Base-by-base conservation (phyloP, 2,888 invertebrate genomes). In the Erebia palarica region DNA sequence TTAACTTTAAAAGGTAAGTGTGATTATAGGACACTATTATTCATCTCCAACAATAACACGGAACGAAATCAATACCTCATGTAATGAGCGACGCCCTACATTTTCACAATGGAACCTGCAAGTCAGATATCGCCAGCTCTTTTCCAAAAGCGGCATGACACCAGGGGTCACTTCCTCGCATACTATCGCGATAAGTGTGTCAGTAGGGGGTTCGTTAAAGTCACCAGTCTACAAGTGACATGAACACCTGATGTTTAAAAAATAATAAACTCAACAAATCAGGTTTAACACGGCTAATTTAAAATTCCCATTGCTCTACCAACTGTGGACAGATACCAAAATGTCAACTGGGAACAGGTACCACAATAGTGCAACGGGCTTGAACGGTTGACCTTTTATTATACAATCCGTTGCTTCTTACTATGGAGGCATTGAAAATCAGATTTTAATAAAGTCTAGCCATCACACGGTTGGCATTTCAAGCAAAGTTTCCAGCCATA, bases 91-190 rank as follows among this genome's bases (percentile, higher is more conserved):
- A 59, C 58, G 51, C 18, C 63, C 64, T 55, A 65, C 64, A 57
- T 65, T 44, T 36, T 27, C 27, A 73, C 71, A 73, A 71, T 68
- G 51, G 65, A 73, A 73, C 5, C 36, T 71, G 73, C 73, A 73
- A 73, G 73, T 73, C 71, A 70, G 42, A 44, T 11, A n/a, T 27
- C 53, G 18, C 18, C 61, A 51, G 13, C 42, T 57, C 14, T 16
- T 27, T 61, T 60, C 64, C 49, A 47, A 42, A 59, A 49, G 11
- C 44, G 65, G 44, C 51, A 18, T 66, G 66, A 44, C 57, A 57
- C 59, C 13, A 44, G 57, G 57, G 73, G 71, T 71, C 71, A 68
- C 21, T 58, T 67, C 47, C 55, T 68, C 58, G 64, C 57, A 73
- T 71, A 68, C 16, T 21, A 44, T 64, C 9, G 18, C 11, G 10